Evolutionary conservation across 35 echinoderm and acorn worm genomes (phyloP).

Genomic region (Ptychodera flava): DNA sequence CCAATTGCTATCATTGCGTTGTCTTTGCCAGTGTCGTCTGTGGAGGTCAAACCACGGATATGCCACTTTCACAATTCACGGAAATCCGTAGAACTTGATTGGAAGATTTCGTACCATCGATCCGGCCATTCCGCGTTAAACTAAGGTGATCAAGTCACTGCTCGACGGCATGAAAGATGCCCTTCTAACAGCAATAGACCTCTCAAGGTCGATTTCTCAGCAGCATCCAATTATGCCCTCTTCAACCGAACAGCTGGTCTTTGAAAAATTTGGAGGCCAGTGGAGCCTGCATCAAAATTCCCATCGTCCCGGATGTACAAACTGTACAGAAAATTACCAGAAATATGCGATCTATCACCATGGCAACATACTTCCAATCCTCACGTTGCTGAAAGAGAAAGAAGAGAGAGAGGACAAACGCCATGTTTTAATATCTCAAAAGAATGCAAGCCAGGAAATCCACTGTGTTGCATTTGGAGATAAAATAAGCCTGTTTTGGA

Average conservation of each 20-base stretch:
- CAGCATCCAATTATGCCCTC: background rate
- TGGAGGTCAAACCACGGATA: too few species aligned
- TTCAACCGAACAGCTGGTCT: conserved; percentile 1
- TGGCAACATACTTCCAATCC: conserved; percentile 92
- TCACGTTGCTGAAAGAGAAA: conserved; percentile 52
- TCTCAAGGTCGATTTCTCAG: background rate
- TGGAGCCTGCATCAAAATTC: conserved; percentile 78
- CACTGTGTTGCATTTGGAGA: too few species aligned
- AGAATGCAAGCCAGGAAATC: too few species aligned
- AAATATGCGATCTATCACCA: conserved; percentile 93
- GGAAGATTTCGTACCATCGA: too few species aligned
- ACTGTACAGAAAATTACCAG: conserved; percentile 77
- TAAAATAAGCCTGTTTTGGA: too few species aligned
- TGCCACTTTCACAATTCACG: too few species aligned
- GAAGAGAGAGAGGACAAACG: background rate
- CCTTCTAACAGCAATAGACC: background rate
- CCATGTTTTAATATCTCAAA: background rate
- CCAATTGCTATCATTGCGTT: too few species aligned
- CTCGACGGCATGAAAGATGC: background rate
- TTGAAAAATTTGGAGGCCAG: conserved; percentile 83
- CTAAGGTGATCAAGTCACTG: background rate
- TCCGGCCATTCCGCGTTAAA: background rate
- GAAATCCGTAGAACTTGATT: background rate
- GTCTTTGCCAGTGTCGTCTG: too few species aligned
- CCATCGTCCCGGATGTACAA: conserved; percentile 59